Percentiles rank a stretch among this genome's conserved stretches.
These are phyloP conservation scores for Coleophora flavipennella DNA, from an alignment of 2,888 invertebrate species.

Conservation along the genomic window DNA sequence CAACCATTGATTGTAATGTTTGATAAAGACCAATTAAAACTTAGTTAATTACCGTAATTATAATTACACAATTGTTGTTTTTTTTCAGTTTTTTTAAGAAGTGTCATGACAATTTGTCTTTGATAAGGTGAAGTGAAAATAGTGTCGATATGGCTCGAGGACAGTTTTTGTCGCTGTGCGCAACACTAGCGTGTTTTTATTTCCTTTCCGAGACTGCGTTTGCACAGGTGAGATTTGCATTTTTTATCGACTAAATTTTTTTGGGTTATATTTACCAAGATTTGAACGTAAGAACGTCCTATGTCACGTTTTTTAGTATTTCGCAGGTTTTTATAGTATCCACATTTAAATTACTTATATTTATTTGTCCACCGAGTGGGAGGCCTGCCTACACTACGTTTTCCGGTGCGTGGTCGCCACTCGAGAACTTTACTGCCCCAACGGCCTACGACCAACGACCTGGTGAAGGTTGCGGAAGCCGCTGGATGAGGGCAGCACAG, in stretches of 20 bases:
- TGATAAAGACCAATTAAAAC: slow-evolving; percentile 5
- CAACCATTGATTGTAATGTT: neutral
- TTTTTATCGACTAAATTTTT: neutral
- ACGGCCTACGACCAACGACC: too few relatives aligned
- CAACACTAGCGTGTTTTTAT: slow-evolving; percentile 27
- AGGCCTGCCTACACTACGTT: too few relatives aligned
- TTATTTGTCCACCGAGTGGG: too few relatives aligned
- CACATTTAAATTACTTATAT: too few relatives aligned
- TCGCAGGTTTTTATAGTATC: too few relatives aligned
- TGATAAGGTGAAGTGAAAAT: slow-evolving; percentile 14
- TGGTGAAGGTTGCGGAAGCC: too few relatives aligned
- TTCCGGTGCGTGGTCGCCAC: too few relatives aligned
- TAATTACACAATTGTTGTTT: slow-evolving; percentile 5
- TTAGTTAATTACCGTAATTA: slow-evolving; percentile 7
- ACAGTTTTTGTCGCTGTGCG: slow-evolving; percentile 35
- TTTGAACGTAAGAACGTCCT: too few relatives aligned
- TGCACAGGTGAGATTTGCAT: slow-evolving; percentile 34
- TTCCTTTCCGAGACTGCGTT: slow-evolving; percentile 27
- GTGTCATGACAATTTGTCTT: slow-evolving; percentile 9
- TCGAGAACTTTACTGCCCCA: too few relatives aligned
- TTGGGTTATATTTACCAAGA: neutral
- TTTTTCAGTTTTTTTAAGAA: neutral
- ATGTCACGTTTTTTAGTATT: too few relatives aligned
- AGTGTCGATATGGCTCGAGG: slow-evolving; percentile 34
- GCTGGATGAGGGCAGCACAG: too few relatives aligned